Conservation (phyloP, 2,113 vertebrate species). For the Hyperoodon ampullatus region DNA sequence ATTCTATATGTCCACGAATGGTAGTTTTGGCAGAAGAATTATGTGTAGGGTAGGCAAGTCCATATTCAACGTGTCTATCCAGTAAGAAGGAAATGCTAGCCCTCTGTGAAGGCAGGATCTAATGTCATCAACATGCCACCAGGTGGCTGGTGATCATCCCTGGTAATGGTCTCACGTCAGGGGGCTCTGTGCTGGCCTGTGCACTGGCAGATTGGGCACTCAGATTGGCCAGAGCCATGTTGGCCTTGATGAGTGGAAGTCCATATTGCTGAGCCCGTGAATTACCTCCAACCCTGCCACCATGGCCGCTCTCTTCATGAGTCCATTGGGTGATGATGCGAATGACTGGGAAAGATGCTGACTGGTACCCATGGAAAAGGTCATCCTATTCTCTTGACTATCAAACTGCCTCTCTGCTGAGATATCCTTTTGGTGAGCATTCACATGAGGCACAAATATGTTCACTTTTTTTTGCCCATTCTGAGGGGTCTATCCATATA, state of each 20-base stretch:
- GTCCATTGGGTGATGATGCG: not conserved
- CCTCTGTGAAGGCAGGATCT: not conserved
- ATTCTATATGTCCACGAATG: not conserved
- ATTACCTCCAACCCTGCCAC: not conserved
- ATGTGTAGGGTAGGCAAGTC: not conserved
- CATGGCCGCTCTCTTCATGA: not conserved
- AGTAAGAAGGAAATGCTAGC: not conserved
- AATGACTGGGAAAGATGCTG: not conserved
- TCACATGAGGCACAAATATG: not conserved
- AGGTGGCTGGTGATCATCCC: not conserved
- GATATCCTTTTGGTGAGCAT: not conserved
- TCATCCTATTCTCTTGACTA: not conserved
- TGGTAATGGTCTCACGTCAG: accelerated
- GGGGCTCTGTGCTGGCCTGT: not conserved
- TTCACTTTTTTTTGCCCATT: not conserved
- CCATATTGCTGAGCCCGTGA: not conserved
- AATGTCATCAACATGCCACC: not conserved
- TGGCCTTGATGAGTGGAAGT: not conserved
- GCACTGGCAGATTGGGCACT: not conserved
- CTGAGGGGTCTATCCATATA: not conserved
- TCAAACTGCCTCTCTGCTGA: not conserved
- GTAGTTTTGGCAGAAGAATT: not conserved
- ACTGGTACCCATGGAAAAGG: not conserved
- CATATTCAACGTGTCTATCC: not conserved
- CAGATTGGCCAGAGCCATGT: accelerated